phyloP scores from a whole-genome alignment of 2,888 invertebrate genomes.

The Archaeoteleia sp. region DNA sequence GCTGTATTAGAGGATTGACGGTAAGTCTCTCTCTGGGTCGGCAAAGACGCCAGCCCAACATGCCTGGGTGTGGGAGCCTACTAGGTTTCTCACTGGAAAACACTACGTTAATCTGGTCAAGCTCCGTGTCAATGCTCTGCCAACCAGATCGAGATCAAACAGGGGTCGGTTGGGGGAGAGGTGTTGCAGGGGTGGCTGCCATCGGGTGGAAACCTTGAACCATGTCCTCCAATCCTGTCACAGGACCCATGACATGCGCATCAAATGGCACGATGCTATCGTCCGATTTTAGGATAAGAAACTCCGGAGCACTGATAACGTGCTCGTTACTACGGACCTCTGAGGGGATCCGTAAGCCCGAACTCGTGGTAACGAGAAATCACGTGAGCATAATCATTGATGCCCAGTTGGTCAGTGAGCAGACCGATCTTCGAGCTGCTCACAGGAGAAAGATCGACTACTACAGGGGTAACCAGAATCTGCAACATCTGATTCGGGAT shows the following conservation, averaged over 20 bases:
- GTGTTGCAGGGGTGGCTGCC: constrained; percentile 60
- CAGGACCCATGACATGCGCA: constrained; percentile 64
- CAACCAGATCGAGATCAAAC: constrained; percentile 62
- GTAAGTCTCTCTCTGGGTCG: neutral
- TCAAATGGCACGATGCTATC: constrained; percentile 63
- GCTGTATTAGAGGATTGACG: constrained; percentile 34
- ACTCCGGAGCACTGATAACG: constrained; percentile 52
- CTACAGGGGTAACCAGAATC: constrained; percentile 48
- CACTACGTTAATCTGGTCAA: constrained; percentile 64
- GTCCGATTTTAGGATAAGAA: constrained; percentile 21
- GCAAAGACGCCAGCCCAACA: constrained; percentile 12
- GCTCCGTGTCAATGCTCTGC: constrained; percentile 62
- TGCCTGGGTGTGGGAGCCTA: constrained; percentile 47
- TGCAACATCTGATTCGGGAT: constrained; percentile 2
- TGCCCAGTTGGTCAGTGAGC: constrained; percentile 66
- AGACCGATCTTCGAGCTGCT: constrained; percentile 53
- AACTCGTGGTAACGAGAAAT: constrained; percentile 59
- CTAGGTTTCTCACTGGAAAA: constrained; percentile 57
- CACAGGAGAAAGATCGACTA: constrained; percentile 59
- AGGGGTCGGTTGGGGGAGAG: constrained; percentile 50
- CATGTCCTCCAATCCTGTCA: constrained; percentile 63
- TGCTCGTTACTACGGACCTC: constrained; percentile 53
- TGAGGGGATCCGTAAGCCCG: constrained; percentile 63
- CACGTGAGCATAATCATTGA: constrained; percentile 60
- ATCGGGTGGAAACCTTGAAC: constrained; percentile 59